These are phyloP conservation scores for Neoscelio sp. DNA, from an alignment of 2,888 invertebrate species.

Conservation along the genomic window DNA sequence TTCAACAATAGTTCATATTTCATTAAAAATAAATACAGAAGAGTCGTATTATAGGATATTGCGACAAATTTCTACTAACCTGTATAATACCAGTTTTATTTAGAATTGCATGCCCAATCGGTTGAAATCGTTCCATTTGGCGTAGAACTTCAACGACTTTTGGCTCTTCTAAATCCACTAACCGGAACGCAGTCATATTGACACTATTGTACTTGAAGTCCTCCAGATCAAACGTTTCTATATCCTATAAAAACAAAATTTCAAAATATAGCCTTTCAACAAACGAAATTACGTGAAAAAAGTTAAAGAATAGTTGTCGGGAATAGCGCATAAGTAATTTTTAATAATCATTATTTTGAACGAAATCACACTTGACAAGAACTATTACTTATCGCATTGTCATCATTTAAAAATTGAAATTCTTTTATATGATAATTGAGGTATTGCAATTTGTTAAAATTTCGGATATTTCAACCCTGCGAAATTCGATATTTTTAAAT, in stretches of 20 bases:
- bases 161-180: conserved; percentile 92
- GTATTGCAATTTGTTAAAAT: no score
- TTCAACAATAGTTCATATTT: conserved; percentile 23
- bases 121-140: conserved; percentile 95
- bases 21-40: conserved; percentile 14
- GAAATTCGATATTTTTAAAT: no score
- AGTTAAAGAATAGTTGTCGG: not conserved
- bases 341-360: no score
- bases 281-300: not conserved
- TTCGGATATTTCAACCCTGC: no score
- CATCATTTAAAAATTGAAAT: no score
- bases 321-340: no score
- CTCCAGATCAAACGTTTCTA: conserved; percentile 94
- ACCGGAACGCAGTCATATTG: conserved; percentile 96
- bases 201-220: conserved; percentile 97
- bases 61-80: conserved; percentile 82
- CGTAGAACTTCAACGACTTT: conserved; percentile 90
- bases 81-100: conserved; percentile 88
- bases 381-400: no score
- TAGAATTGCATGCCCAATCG: conserved; percentile 91
- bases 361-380: no score
- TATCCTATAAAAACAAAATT: conserved; percentile 86
- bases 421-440: no score
- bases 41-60: not conserved
- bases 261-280: conserved; percentile 8